Base-by-base conservation (phyloP, 2,797 vertebrate species). In the Melanotaenia boesemani region DNA sequence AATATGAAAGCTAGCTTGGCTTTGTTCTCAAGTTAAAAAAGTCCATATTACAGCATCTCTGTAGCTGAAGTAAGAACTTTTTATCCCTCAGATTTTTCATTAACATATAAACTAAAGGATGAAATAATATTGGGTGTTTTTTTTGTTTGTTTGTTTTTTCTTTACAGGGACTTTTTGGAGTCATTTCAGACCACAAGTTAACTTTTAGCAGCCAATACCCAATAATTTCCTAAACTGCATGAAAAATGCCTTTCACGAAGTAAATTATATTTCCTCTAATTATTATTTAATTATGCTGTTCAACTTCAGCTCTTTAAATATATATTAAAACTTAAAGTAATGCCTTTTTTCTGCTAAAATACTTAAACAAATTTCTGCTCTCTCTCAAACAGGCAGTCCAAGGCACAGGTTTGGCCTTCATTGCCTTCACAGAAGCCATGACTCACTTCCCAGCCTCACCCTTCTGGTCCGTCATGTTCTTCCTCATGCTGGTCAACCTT, bases 391-490 rank as follows among this genome's bases (percentile, higher is more conserved):
- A 99, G 98, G 95, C 97, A 0, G 97, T 98, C 70, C 98, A 99
- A 81, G 98, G 98, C 58, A 99, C 98, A 44, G 98, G 98, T 11
- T 92, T 99, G 91, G 97, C 98, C 81, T 99, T 99, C 86, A 99
- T 99, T 55, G 97, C 98, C 86, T 99, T 99, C 90, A 99, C 98
- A 0, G 98, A 99, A 94, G 98, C 98, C 20, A 99, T 99, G 97
- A 98, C 97, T 1, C 97, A 98, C 85, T 99, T 99, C 81, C 98
- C 98, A 5, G 97, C 96, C 16, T 96, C 98, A 10, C 97, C 98
- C 0, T 99, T 99, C 95, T 99, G 98, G 98, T 99, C 98, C 1
- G 97, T 99, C 72, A 97, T 99, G 97, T 99, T 99, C 88, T 99
- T 99, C 89, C 96, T 99, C 79, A 99, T 99, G 98, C 83, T 99